Conservation (phyloP, 37 sponge, comb jelly and placozoan genomes). For the Eunapius fragilis region DNA sequence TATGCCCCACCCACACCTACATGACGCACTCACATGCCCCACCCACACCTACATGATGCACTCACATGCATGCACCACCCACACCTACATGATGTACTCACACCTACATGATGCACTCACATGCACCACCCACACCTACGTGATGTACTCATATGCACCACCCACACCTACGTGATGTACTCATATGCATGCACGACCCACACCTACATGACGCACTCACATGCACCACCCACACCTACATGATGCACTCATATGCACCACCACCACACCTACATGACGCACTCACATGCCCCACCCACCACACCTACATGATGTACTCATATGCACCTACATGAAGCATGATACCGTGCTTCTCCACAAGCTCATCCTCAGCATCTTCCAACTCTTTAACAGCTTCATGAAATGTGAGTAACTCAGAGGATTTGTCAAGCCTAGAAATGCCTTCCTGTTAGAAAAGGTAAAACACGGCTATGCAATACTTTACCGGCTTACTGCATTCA, state of each 20-base stretch:
- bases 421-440: slow-evolving; percentile 27
- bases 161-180: slow-evolving; percentile 5
- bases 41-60: not conserved
- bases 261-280: not conserved
- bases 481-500: slow-evolving; percentile 15
- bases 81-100: not conserved
- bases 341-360: slow-evolving; percentile 82
- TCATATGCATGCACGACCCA: not conserved
- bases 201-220: not conserved
- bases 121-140: not conserved
- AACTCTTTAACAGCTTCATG: slow-evolving; percentile 86
- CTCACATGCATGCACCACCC: not conserved
- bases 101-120: not conserved
- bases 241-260: not conserved
- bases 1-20: not conserved
- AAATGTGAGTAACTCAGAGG: slow-evolving; percentile 76
- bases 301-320: slow-evolving; percentile 1
- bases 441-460: not conserved
- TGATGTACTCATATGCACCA: not conserved
- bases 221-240: not conserved
- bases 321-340: slow-evolving; percentile 64
- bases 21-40: not conserved
- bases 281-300: not conserved
- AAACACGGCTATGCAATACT: not conserved
- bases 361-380: slow-evolving; percentile 84